Evolutionary conservation across 2,888 invertebrate species (phyloP).

Genomic region (Ormyrus rosae): DNA sequence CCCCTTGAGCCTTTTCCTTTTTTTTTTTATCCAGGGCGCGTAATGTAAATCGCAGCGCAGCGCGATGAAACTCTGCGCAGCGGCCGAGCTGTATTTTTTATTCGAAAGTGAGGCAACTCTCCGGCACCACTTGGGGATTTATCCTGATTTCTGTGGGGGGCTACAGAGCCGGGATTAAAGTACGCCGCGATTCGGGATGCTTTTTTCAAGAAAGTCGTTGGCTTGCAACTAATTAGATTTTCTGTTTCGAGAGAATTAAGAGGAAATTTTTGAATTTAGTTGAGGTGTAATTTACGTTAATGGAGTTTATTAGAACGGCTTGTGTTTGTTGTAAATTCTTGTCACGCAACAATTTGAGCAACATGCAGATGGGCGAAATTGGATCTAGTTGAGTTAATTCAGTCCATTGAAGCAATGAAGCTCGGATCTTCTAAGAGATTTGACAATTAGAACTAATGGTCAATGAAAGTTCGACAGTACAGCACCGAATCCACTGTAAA

Average conservation of each 20-base stretch:
- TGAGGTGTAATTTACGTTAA: constrained; percentile 16
- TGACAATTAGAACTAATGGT: too few relatives aligned
- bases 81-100: constrained; percentile 35
- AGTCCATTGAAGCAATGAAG: background rate
- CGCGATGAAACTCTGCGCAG: constrained; percentile 29
- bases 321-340: background rate
- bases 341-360: background rate
- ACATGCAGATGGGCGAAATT: constrained; percentile 23
- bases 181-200: too few relatives aligned
- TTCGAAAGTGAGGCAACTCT: constrained; percentile 1
- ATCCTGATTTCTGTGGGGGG: constrained; percentile 17
- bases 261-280: too few relatives aligned
- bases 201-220: too few relatives aligned
- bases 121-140: background rate
- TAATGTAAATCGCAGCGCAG: constrained; percentile 16
- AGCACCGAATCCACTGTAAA: too few relatives aligned
- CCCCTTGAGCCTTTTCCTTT: constrained; percentile 9
- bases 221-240: too few relatives aligned
- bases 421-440: too few relatives aligned
- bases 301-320: background rate
- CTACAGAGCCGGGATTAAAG: background rate
- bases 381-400: constrained; percentile 22
- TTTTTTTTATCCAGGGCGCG: background rate
- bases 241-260: too few relatives aligned
- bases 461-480: too few relatives aligned